These are phyloP conservation scores for Drosophila micromelanica DNA, from an alignment of 1,140 invertebrate species.

Conservation along the genomic window DNA sequence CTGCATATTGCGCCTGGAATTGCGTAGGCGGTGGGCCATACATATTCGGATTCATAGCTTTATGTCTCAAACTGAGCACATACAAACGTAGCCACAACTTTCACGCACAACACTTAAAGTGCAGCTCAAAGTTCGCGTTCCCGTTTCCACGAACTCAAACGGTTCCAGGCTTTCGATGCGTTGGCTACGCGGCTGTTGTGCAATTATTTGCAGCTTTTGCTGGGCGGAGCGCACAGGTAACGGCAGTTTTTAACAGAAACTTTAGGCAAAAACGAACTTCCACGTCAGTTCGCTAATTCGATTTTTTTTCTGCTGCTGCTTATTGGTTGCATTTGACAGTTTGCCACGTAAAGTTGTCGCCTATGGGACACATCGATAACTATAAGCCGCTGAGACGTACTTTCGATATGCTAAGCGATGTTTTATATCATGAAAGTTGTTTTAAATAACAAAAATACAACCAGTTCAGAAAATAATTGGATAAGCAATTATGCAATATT, in stretches of 20 bases:
- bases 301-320: slow-evolving; percentile 63
- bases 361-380: slow-evolving; percentile 33
- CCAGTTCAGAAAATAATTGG: too few relatives aligned
- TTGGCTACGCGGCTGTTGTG: slow-evolving; percentile 9
- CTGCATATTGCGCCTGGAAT: slow-evolving; percentile 64
- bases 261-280: slow-evolving; percentile 71
- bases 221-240: slow-evolving; percentile 38
- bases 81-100: slow-evolving; percentile 61
- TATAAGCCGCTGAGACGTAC: not conserved
- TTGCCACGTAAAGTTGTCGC: slow-evolving; percentile 75
- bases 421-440: not conserved
- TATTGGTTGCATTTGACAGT: slow-evolving; percentile 68
- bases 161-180: slow-evolving; percentile 21
- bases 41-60: slow-evolving; percentile 71
- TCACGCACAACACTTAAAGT: slow-evolving; percentile 49
- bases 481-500: too few relatives aligned
- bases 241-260: slow-evolving; percentile 57
- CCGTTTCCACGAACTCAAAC: slow-evolving; percentile 37
- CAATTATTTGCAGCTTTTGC: slow-evolving; percentile 31
- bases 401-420: slow-evolving; percentile 19
- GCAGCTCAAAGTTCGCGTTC: slow-evolving; percentile 72
- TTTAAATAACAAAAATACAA: not conserved
- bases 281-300: slow-evolving; percentile 81
- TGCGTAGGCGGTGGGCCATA: slow-evolving; percentile 72
- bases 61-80: slow-evolving; percentile 33